These are phyloP conservation scores for Parazoanthus swiftii DNA, from an alignment of 92 coral and sea anemone species.

Conservation along the genomic window DNA sequence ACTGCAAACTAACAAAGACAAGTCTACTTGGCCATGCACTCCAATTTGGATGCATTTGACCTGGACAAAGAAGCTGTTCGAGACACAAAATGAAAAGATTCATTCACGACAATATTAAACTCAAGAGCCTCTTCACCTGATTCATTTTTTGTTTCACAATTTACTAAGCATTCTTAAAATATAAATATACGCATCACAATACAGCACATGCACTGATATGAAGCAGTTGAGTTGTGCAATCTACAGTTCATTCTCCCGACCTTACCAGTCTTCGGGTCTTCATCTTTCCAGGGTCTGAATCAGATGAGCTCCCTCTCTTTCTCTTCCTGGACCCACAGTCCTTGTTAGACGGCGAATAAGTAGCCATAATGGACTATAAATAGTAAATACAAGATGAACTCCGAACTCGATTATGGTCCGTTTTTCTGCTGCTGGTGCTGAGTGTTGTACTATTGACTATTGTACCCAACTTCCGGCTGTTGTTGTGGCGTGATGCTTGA, in stretches of 20 bases:
- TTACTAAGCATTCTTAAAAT: no score
- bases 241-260: not conserved
- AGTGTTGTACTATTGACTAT: not conserved
- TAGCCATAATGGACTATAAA: conserved; percentile 22
- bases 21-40: not conserved
- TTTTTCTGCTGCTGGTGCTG: no score
- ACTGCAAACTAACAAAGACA: not conserved
- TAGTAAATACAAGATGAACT: conserved; percentile 13
- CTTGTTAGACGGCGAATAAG: conserved; percentile 27
- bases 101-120: not conserved
- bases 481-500: conserved; percentile 33
- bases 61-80: not conserved
- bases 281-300: conserved; percentile 20
- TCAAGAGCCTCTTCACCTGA: not conserved
- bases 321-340: conserved; percentile 35
- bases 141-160: not conserved
- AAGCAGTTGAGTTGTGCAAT: not conserved
- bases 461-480: conserved; percentile 36
- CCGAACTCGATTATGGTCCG: not conserved
- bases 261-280: conserved; percentile 22
- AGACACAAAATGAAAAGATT: not conserved
- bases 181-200: not conserved
- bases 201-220: not conserved
- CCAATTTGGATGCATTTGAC: not conserved
- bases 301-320: conserved; percentile 14